Percentiles rank a stretch among this genome's conserved stretches.
These are phyloP conservation scores for Bombus pyrosoma DNA, from an alignment of 1,140 invertebrate genomes.

Conservation along the genomic window DNA sequence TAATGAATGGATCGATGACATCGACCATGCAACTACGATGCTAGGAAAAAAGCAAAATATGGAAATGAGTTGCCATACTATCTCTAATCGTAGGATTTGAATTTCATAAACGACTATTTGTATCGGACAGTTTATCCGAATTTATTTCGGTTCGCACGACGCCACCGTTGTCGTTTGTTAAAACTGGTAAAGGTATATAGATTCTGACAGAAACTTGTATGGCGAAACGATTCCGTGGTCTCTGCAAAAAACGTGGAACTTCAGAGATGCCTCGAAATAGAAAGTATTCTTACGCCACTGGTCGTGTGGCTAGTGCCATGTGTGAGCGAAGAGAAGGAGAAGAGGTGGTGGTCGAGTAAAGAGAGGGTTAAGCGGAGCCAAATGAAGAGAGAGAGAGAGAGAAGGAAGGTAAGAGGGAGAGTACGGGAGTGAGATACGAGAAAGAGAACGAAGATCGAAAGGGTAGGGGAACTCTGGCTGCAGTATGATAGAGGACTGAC, in stretches of 20 bases:
- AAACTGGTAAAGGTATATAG: too few species aligned
- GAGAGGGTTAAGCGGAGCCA: conserved; percentile 52
- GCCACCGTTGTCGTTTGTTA: background rate
- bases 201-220: background rate
- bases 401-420: background rate
- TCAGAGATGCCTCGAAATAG: conserved; percentile 44
- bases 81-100: background rate
- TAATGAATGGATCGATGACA: background rate
- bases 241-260: conserved; percentile 47
- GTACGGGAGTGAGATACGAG: conserved; percentile 38
- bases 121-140: background rate
- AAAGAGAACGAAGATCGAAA: conserved; percentile 53
- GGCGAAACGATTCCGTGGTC: background rate
- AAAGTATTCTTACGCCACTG: conserved; percentile 54
- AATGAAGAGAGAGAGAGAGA: conserved; percentile 23
- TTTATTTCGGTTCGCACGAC: background rate
- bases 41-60: too few species aligned
- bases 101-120: background rate
- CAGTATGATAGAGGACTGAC: conserved; percentile 82
- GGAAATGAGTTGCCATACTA: background rate
- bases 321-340: conserved; percentile 19
- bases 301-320: conserved; percentile 38
- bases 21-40: background rate
- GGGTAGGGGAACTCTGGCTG: conserved; percentile 72
- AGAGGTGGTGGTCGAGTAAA: background rate